A percentile compares a stretch with the other conserved stretches of the same genome.
Conservation (phyloP, 2,113 vertebrate genomes). For the Aldabrachelys gigantea region DNA sequence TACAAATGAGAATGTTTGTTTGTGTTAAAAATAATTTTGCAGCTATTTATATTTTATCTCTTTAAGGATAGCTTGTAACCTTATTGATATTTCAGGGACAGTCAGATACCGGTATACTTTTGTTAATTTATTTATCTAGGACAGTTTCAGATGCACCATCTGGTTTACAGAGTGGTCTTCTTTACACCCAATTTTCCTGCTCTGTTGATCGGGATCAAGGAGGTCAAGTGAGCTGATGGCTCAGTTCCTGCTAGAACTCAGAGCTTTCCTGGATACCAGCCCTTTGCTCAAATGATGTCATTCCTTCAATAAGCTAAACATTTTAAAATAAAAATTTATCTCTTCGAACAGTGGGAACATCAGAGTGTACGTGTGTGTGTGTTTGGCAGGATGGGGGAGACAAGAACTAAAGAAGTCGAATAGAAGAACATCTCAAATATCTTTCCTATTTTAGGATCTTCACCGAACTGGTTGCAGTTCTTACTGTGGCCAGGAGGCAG, state of each 20-base stretch:
- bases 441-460: constrained; percentile 78
- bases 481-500: constrained; percentile 91
- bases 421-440: background rate
- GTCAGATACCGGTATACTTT: background rate
- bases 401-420: background rate
- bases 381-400: background rate
- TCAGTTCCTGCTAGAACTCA: background rate
- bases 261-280: background rate
- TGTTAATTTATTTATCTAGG: background rate
- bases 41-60: background rate
- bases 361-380: background rate
- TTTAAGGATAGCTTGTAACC: background rate
- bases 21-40: background rate
- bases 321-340: background rate
- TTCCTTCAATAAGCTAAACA: background rate
- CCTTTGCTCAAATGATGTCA: background rate
- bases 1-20: background rate
- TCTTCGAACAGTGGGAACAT: background rate
- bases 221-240: background rate
- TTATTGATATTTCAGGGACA: background rate
- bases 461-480: constrained; percentile 91
- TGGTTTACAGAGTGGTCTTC: background rate
- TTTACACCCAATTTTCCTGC: background rate
- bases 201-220: background rate
- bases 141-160: background rate